Base-by-base conservation (phyloP, 2,113 vertebrate species). In the Oreochromis aureus region DNA sequence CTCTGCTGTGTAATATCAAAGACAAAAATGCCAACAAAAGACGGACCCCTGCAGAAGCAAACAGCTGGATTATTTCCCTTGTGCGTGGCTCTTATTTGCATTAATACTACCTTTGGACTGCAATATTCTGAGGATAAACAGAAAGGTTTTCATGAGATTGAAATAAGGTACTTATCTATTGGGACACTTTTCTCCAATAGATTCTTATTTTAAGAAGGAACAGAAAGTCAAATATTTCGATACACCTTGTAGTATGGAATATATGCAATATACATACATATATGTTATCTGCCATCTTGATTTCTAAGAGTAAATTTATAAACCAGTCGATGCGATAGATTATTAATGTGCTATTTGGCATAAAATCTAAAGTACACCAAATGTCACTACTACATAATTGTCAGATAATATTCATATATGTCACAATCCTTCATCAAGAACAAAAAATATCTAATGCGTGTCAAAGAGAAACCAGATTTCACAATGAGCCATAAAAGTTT, bases 1-100 rank as follows among this genome's bases (percentile, higher is more conserved):
- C 54, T 80, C 71, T 48, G 10, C 55, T 69, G 39, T 81, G 36
- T 76, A 16, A 63, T 66, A 41, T 87, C 82, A 85, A 56, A 81
- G 39, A 85, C 16, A 79, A 32, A 81, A 83, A 87, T 81, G 80
- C 19, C 18, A 89, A 34, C 58, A 63, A 54, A 81, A n/a, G 79
- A 73, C 2, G 27, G 30, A 85, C 36, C 81, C 56, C 81, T 81
- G 71, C 71, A 48, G 44, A 39, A 19, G 61, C 30, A 90, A 86
- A 84, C 69, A 90, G 81, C 51, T 82, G 61, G 80, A 87, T 55
- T 80, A 85, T 88, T 91, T 87, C 83, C 86, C 82, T 13, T 3
- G 41, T 83, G 80, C 11, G n/a, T 24, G 30, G 19, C 22, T 87
- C 53, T 16, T 89, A 80, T 87, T 92, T 89, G 78, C 78, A 55